These are phyloP conservation scores for Antheraea mylitta DNA, from an alignment of 1,140 invertebrate genomes.

Conservation along the genomic window DNA sequence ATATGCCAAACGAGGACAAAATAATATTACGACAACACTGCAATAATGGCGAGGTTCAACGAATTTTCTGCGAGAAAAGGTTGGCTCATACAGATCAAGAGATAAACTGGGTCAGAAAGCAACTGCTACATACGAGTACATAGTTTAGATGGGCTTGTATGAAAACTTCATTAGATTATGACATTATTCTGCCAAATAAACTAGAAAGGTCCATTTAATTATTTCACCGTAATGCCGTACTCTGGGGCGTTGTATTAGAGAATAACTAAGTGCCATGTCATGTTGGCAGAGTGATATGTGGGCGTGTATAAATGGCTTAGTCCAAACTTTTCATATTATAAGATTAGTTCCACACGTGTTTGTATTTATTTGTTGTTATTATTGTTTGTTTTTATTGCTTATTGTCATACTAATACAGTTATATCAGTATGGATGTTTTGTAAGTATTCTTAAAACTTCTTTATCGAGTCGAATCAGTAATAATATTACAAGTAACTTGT, in stretches of 20 bases:
- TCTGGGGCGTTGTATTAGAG: background rate
- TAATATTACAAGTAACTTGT: too few species aligned
- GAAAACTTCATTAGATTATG: background rate
- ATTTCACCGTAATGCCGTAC: background rate
- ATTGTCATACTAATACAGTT: too few species aligned
- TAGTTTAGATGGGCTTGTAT: background rate
- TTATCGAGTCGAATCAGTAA: too few species aligned
- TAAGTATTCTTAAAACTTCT: too few species aligned
- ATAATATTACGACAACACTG: background rate
- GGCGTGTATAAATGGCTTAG: too few species aligned
- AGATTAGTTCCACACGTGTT: too few species aligned
- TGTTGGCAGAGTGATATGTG: background rate
- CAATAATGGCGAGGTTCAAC: background rate
- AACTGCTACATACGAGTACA: background rate
- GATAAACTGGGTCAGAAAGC: background rate
- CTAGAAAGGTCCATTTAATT: background rate
- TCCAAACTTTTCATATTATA: too few species aligned
- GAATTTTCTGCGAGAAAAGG: background rate
- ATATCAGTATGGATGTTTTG: too few species aligned
- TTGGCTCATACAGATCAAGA: background rate
- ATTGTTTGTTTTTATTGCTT: too few species aligned
- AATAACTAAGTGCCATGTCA: background rate
- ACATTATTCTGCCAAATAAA: background rate
- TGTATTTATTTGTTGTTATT: too few species aligned
- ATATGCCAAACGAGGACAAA: background rate